These are phyloP conservation scores for Myopa testacea DNA, from an alignment of 2,888 invertebrate species.

Conservation along the genomic window DNA sequence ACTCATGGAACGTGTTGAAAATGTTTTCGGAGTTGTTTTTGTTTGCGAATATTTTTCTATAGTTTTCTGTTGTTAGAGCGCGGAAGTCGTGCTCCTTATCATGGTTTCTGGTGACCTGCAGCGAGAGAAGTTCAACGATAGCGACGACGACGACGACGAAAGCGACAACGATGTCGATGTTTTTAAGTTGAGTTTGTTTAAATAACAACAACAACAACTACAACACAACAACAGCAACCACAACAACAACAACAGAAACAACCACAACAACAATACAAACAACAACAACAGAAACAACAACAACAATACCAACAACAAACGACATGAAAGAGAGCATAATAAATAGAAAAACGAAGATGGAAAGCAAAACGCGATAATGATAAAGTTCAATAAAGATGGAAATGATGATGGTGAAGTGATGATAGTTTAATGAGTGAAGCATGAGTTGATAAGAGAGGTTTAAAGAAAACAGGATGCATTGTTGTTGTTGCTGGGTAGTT, in stretches of 20 bases:
- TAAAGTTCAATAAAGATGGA: not conserved
- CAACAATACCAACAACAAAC: not conserved
- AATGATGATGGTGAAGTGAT: not conserved
- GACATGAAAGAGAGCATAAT: not conserved
- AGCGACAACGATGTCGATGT: too few species aligned
- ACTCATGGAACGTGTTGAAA: conserved; percentile 16
- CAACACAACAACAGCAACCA: not conserved
- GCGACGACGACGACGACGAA: not conserved
- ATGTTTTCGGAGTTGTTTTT: not conserved
- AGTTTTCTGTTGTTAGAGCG: conserved; percentile 25
- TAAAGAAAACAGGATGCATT: too few species aligned
- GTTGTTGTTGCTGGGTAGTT: too few species aligned
- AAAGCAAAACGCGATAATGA: not conserved
- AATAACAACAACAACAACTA: not conserved
- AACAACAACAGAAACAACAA: not conserved
- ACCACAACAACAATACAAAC: not conserved
- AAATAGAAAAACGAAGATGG: not conserved
- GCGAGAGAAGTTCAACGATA: conserved; percentile 19
- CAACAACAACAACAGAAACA: not conserved
- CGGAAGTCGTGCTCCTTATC: conserved; percentile 33
- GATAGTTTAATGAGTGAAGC: not conserved
- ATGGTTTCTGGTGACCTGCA: conserved; percentile 17
- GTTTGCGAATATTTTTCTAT: conserved; percentile 13
- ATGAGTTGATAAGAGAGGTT: too few species aligned
- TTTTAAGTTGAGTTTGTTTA: not conserved